These are phyloP conservation scores for Halcyon smyrnensis DNA, from an alignment of 2,797 vertebrate genomes.

Conservation along the genomic window DNA sequence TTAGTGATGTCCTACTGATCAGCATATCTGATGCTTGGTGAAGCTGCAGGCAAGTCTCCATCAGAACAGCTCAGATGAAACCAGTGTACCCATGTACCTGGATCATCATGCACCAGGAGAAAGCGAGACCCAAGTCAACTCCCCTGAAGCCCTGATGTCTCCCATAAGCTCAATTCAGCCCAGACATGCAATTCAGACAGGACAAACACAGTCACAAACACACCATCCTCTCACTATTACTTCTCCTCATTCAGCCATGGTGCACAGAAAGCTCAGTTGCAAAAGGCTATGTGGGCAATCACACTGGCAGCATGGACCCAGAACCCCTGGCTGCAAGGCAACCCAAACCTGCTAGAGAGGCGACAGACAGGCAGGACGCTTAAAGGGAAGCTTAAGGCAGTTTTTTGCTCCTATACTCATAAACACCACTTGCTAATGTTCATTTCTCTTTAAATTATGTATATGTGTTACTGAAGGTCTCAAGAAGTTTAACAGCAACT, in stretches of 20 bases:
- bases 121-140: accelerated
- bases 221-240: neutral
- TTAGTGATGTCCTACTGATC: neutral
- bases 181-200: neutral
- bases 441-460: neutral
- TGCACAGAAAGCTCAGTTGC: neutral
- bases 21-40: neutral
- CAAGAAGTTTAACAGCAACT: neutral
- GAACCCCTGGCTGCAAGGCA: neutral
- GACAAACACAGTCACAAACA: accelerated
- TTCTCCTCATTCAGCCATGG: accelerated
- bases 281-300: neutral
- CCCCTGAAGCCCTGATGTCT: neutral
- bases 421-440: neutral
- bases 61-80: neutral
- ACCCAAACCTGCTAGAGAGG: neutral
- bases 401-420: neutral
- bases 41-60: neutral
- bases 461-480: neutral
- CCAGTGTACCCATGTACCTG: accelerated
- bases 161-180: accelerated
- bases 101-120: neutral
- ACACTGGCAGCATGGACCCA: accelerated
- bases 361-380: neutral
- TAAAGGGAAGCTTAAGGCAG: neutral